phyloP scores from a whole-genome alignment of 2,797 vertebrate species.

The Hypotaenidia philippensis region DNA sequence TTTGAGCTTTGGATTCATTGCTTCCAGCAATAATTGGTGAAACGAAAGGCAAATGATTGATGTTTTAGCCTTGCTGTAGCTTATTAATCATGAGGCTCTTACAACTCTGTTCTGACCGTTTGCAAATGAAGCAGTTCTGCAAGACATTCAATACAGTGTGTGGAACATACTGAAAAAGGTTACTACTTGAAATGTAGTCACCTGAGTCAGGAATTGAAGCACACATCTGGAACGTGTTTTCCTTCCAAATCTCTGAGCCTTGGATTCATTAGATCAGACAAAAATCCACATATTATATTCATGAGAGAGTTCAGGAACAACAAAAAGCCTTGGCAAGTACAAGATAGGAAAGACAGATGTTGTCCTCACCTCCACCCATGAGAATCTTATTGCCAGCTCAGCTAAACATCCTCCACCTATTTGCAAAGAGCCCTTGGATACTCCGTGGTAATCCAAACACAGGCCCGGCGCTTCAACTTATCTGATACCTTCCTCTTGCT shows the following conservation, averaged over 20 bases:
- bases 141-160: neutral
- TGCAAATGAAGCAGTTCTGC: neutral
- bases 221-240: constrained; percentile 76
- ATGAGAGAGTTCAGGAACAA: constrained; percentile 75
- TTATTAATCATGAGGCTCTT: constrained; percentile 14
- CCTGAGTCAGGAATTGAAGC: constrained; percentile 59
- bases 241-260: constrained; percentile 48
- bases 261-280: constrained; percentile 74
- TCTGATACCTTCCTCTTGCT: neutral
- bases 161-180: constrained; percentile 21
- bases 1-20: constrained; percentile 13
- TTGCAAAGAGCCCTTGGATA: neutral
- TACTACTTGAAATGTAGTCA: constrained; percentile 59
- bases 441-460: constrained; percentile 23
- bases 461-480: neutral
- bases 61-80: neutral
- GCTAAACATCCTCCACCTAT: constrained; percentile 38
- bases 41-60: neutral
- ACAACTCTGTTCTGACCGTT: neutral
- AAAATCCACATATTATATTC: constrained; percentile 79
- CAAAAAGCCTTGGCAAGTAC: constrained; percentile 59
- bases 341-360: constrained; percentile 68
- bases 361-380: constrained; percentile 65
- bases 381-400: constrained; percentile 40
- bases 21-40: neutral